Conservation (phyloP, 1,140 invertebrate genomes). For the Microvelia longipes region DNA sequence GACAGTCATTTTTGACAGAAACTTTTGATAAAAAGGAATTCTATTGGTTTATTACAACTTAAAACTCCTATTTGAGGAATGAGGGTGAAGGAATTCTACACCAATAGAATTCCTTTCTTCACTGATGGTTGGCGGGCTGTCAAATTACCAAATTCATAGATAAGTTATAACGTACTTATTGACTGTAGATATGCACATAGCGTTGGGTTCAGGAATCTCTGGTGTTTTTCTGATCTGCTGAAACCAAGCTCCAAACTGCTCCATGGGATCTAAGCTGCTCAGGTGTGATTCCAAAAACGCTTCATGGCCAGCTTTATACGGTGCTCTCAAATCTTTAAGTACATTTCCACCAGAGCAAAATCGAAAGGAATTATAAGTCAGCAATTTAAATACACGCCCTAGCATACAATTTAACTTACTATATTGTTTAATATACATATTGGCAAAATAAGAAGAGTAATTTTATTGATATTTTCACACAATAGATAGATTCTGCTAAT, state of each 20-base stretch:
- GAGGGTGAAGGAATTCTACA: no score
- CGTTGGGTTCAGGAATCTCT: conserved; percentile 9
- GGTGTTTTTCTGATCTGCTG: conserved; percentile 1
- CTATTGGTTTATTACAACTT: no score
- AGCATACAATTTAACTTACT: background rate
- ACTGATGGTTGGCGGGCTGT: no score
- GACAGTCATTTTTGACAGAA: no score
- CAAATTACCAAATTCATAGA: no score
- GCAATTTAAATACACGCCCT: background rate
- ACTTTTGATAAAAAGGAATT: no score
- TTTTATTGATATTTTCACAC: background rate
- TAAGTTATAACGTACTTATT: conserved; percentile 11
- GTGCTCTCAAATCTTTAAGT: conserved; percentile 7
- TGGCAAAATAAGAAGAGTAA: background rate
- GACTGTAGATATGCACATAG: conserved; percentile 9
- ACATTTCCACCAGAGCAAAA: background rate
- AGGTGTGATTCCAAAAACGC: conserved; percentile 6
- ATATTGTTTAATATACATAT: background rate
- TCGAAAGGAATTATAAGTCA: background rate
- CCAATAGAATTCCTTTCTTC: no score
- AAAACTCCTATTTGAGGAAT: no score
- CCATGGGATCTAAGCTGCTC: conserved; percentile 2
- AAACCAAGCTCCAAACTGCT: conserved; percentile 11
- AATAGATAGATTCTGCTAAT: background rate
- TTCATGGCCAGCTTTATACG: conserved; percentile 2